Percentiles rank a stretch among this genome's conserved stretches.
Conservation (phyloP, 2,797 vertebrate species). For the Thalassophryne amazonica region DNA sequence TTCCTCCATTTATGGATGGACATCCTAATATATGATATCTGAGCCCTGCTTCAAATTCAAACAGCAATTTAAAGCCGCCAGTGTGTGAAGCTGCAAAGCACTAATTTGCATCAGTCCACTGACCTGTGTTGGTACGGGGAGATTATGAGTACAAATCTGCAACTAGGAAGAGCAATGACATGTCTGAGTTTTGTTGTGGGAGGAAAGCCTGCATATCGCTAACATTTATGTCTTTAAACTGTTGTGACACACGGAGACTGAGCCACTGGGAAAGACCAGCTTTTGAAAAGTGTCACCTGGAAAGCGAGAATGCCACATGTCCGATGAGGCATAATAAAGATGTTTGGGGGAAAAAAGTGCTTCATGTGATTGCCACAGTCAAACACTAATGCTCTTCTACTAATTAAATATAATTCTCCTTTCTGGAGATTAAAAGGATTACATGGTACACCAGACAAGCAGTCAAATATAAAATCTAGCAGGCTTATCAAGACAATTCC, state of each 20-base stretch:
- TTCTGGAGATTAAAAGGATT: conserved; percentile 34
- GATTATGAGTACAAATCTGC: neutral
- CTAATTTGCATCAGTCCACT: neutral
- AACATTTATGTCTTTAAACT: conserved; percentile 67
- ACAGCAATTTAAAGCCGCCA: neutral
- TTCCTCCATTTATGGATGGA: no score
- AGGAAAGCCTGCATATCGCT: conserved; percentile 40
- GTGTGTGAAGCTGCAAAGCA: neutral
- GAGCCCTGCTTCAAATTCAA: neutral
- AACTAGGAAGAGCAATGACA: conserved; percentile 5
- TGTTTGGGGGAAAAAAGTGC: conserved; percentile 56
- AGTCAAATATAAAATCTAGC: no score
- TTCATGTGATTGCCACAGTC: conserved; percentile 34
- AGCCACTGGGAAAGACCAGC: conserved; percentile 71
- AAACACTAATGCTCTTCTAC: conserved; percentile 37
- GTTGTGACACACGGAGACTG: conserved; percentile 60
- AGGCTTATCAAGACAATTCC: no score
- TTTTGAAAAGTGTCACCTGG: conserved; percentile 49
- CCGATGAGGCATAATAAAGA: conserved; percentile 61
- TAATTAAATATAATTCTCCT: conserved; percentile 48
- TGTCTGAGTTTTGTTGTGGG: conserved; percentile 39
- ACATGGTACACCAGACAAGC: conserved; percentile 23
- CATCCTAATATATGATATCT: neutral
- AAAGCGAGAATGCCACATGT: conserved; percentile 53
- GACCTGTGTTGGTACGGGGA: conserved; percentile 1